Percentiles rank a stretch among this genome's conserved stretches.
Evolutionary conservation across 2,888 invertebrate genomes (phyloP).

Genomic region (Nudaria mundana): DNA sequence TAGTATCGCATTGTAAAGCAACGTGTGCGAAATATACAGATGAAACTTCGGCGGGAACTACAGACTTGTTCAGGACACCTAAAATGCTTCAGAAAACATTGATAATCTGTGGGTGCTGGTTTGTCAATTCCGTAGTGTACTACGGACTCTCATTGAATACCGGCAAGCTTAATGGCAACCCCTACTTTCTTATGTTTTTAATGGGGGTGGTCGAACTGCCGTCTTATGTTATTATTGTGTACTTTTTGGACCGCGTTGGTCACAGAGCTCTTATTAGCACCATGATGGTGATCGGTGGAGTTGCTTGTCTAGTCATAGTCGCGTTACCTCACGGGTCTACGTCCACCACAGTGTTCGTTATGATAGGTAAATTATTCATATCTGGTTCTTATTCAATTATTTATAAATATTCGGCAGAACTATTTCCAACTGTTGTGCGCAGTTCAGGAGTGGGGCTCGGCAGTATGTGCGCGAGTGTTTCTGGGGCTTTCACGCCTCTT

Average conservation of each 20-base stretch:
- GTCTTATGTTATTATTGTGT: constrained; percentile 87
- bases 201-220: constrained; percentile 91
- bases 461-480: constrained; percentile 91
- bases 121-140: constrained; percentile 92
- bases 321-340: constrained; percentile 84
- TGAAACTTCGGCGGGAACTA: constrained; percentile 81
- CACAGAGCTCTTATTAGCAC: constrained; percentile 88
- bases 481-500: constrained; percentile 90
- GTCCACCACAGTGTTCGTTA: constrained; percentile 83
- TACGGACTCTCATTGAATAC: constrained; percentile 92
- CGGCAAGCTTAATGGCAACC: constrained; percentile 89
- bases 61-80: constrained; percentile 89
- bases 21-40: constrained; percentile 69
- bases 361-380: constrained; percentile 91
- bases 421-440: constrained; percentile 92
- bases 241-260: constrained; percentile 88
- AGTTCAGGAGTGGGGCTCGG: constrained; percentile 92
- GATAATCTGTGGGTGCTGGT: constrained; percentile 92
- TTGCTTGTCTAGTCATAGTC: constrained; percentile 88
- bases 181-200: constrained; percentile 89
- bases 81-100: constrained; percentile 88
- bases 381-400: constrained; percentile 92
- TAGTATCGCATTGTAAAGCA: constrained; percentile 83
- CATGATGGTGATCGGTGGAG: constrained; percentile 89
- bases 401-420: constrained; percentile 93